Percentiles rank a stretch among this genome's conserved stretches.
These are phyloP conservation scores for Coendou prehensilis DNA, from an alignment of 2,797 vertebrate species.

Conservation along the genomic window DNA sequence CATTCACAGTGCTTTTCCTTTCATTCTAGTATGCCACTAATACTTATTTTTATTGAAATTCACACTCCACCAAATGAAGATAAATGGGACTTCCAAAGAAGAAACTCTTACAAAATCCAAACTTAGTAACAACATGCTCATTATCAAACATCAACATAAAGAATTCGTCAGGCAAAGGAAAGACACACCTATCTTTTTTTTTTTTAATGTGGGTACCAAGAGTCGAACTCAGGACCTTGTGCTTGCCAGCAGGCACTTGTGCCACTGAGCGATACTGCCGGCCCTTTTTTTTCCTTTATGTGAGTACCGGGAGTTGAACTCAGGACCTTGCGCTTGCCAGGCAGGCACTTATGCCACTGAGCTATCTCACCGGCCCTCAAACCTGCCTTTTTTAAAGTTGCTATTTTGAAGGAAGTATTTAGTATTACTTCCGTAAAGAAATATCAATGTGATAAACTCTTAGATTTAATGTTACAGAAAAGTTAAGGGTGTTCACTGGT, in stretches of 20 bases:
- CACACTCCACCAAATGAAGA: conserved; percentile 11
- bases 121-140: background rate
- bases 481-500: background rate
- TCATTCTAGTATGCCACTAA: conserved; percentile 20
- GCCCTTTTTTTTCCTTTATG: too few species aligned
- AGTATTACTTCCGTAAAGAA: background rate
- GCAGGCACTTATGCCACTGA: too few species aligned
- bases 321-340: too few species aligned
- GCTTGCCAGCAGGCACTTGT: too few species aligned
- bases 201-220: background rate
- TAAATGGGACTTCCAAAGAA: background rate
- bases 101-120: background rate
- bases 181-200: conserved; percentile 19
- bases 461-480: conserved; percentile 25
- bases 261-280: too few species aligned
- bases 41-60: conserved; percentile 56
- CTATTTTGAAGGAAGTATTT: background rate
- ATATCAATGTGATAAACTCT: background rate
- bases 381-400: conserved; percentile 20
- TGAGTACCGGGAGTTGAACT: too few species aligned
- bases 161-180: background rate
- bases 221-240: too few species aligned
- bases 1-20: background rate
- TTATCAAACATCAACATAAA: conserved; percentile 23
- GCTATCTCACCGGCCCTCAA: too few species aligned